These are phyloP conservation scores for Molothrus ater DNA, from an alignment of 2,797 vertebrate genomes.

Conservation along the genomic window DNA sequence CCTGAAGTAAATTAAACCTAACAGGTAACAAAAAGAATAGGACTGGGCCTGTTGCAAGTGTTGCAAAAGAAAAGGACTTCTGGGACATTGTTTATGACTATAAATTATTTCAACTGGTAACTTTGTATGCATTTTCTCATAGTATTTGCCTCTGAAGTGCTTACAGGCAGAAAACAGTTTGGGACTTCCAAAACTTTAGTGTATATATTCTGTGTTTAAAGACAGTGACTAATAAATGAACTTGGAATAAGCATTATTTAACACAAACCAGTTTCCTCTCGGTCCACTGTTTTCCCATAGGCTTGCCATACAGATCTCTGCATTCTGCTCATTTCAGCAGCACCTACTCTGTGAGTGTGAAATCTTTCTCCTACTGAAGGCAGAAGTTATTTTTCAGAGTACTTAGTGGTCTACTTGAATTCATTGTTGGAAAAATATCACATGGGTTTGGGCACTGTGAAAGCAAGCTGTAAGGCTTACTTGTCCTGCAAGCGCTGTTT, in stretches of 20 bases:
- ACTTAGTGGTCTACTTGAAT: not conserved
- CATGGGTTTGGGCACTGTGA: not conserved
- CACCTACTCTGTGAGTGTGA: not conserved
- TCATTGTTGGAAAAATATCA: not conserved
- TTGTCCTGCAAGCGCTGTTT: not conserved
- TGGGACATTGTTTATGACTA: not conserved
- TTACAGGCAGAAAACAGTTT: not conserved
- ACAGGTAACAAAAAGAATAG: not conserved
- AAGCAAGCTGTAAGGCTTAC: not conserved
- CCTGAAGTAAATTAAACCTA: not conserved
- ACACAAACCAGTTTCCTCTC: not conserved
- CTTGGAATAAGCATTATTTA: not conserved
- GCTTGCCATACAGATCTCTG: not conserved
- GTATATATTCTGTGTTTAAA: not conserved
- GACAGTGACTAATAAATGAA: not conserved
- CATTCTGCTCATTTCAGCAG: not conserved
- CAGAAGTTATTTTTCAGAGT: not conserved
- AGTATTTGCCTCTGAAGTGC: not conserved
- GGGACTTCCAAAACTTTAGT: not conserved
- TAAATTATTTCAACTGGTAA: not conserved
- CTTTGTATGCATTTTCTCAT: not conserved
- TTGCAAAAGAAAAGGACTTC: not conserved
- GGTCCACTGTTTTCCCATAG: fast-evolving
- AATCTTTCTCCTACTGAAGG: not conserved
- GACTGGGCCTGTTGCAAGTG: not conserved